Evolutionary conservation across 1,140 invertebrate genomes (phyloP), one percentile per base, ranked within the genome.

Genomic region (Oryctes rhinoceros): DNA sequence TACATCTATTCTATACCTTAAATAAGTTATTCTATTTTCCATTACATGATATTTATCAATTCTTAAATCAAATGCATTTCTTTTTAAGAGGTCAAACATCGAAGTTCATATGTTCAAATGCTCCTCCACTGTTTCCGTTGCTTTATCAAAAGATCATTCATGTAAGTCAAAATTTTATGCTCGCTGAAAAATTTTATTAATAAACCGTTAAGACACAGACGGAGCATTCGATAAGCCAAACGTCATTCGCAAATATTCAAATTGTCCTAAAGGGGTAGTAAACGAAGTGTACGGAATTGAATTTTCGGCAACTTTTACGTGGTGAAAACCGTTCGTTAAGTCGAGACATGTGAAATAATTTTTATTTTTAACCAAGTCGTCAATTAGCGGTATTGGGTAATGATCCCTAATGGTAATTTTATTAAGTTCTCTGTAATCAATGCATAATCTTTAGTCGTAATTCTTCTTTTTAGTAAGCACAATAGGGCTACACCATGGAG

Each of bases 391-490:
- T 24, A 84, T 20, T 18, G 83, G 81, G 79, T 53, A 87, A 24
- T 81, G 79, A 75, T 86, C 81, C 83, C 84, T 82, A 71, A 82
- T 59, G 47, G 85, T 83, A 44, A 80, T 80, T 75, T 83, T 84
- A 82, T 91, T 91, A 1, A 91, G 75, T 35, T 78, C 59, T 6
- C 89, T 81, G 80, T 88, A 91, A 81, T 91, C 90, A 0, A 90
- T 81, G 84, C 90, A 91, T 15, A 90, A 86, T 24, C 80, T 30
- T 20, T 24, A 62, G 18, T 78, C 65, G 1, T 49, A 81, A 75
- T 86, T 82, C 37, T 84, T 84, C 79, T 89, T 88, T 79, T 30
- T 83, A 77, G 39, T 87, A 11, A 86, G 53, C 10, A 85, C 82
- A 9, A 85, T 80, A 5, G 85, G 84, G 78, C 84, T 83, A 20